Conservation (phyloP, 2,888 invertebrate species). For the Athetis lepigone region DNA sequence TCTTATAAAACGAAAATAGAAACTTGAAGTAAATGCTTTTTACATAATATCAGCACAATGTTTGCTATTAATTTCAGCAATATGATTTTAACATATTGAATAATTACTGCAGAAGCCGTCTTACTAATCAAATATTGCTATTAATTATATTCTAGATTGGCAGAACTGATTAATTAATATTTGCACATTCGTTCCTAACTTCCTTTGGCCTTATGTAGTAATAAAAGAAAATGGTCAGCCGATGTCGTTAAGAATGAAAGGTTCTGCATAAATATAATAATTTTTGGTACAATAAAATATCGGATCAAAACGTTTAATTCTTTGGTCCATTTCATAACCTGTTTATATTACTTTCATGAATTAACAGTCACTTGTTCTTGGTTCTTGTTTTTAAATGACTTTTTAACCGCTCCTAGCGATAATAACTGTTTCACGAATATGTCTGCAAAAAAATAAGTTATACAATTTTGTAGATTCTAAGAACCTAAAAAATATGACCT, state of each 20-base stretch:
- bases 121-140: constrained; percentile 27
- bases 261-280: constrained; percentile 21
- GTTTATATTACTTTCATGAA: too few relatives aligned
- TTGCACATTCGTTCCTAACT: constrained; percentile 28
- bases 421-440: too few relatives aligned
- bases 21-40: too few relatives aligned
- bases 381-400: too few relatives aligned
- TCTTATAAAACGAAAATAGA: too few relatives aligned
- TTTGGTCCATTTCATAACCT: neutral
- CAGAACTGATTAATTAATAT: constrained; percentile 46
- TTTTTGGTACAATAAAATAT: neutral
- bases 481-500: too few relatives aligned
- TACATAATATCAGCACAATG: neutral
- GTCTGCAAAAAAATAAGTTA: too few relatives aligned
- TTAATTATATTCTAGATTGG: constrained; percentile 36
- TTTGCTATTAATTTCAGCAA: too few relatives aligned
- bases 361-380: too few relatives aligned
- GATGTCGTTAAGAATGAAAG: neutral
- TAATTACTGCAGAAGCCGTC: neutral
- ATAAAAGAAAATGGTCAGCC: constrained; percentile 35
- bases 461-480: too few relatives aligned
- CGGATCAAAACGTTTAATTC: neutral
- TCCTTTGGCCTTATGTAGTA: constrained; percentile 26
- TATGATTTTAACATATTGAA: constrained; percentile 4
- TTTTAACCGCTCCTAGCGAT: too few relatives aligned